Base-by-base conservation (phyloP, 2,113 vertebrate genomes). In the Crotalus viridis region DNA sequence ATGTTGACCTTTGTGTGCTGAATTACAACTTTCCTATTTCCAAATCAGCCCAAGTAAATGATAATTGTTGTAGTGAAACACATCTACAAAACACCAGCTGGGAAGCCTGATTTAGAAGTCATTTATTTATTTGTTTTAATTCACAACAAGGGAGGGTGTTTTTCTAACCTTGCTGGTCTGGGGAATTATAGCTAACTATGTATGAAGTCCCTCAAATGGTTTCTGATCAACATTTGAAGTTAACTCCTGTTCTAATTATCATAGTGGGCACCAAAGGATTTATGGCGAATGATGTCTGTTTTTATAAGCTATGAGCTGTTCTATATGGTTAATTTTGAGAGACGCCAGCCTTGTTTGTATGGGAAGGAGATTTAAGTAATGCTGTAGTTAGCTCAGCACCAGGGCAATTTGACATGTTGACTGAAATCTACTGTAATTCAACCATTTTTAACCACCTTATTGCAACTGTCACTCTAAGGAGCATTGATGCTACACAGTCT, bases 381-480 rank as follows among this genome's bases (percentile, higher is more conserved):
- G 74, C 91, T 0, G 92, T 94, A 93, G 93, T 95, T 95, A 94
- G 94, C 69, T 19, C 94, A 46, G 92, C 7, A 92, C 94, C 93
- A 91, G 90, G 91, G 26, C 90, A 96, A 94, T 95, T 95, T 96
- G 74, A 95, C 90, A 94, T 89, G 91, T 93, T 96, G 97, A 95
- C 95, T 94, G 93, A 94, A 95, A 94, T 93, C 93, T 91, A 54
- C 95, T 94, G 90, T 96, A 95, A 97, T 95, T 95, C 92, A 95
- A 94, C 95, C 95, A 93, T 97, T 97, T 97, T 96, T 95, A 96
- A 95, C 95, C 94, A 85, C 92, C 92, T 96, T 96, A 96, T 87
- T 90, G 92, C 94, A 94, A 94, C 91, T 95, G 94, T 96, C 96
- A 95, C 93, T 0, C 74, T 94, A 95, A 96, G 93, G 96, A 94